phyloP scores from a whole-genome alignment of 2,797 vertebrate genomes.

The Mus spretus region DNA sequence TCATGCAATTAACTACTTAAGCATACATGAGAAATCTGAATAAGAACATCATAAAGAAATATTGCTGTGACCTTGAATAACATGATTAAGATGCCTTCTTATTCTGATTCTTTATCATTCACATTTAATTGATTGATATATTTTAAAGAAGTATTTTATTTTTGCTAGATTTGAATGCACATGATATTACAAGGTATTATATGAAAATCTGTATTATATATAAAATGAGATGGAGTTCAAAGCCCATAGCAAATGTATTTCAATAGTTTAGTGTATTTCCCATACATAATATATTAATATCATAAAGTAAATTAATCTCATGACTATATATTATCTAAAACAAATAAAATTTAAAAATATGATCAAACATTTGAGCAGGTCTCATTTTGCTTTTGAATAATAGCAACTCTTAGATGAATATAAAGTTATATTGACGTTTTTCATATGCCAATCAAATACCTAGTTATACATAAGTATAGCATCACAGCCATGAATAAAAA shows the following conservation, averaged over 20 bases:
- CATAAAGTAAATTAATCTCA: slow-evolving; percentile 48
- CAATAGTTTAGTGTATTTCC: slow-evolving; percentile 9
- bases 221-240: slow-evolving; percentile 6
- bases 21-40: neutral
- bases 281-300: neutral
- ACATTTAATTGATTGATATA: slow-evolving; percentile 33
- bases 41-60: slow-evolving; percentile 52
- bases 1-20: neutral
- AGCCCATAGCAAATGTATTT: neutral
- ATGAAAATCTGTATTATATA: neutral
- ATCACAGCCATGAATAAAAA: slow-evolving; percentile 66
- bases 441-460: slow-evolving; percentile 76
- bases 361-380: slow-evolving; percentile 45
- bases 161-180: slow-evolving; percentile 46
- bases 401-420: slow-evolving; percentile 53
- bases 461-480: slow-evolving; percentile 74
- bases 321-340: neutral
- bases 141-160: slow-evolving; percentile 30
- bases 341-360: slow-evolving; percentile 42
- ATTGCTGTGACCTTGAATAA: slow-evolving; percentile 6
- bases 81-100: neutral
- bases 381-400: slow-evolving; percentile 64
- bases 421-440: slow-evolving; percentile 66
- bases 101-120: neutral
- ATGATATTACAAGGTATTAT: neutral